Base-by-base conservation (phyloP, 2,113 vertebrate genomes). In the Picathartes gymnocephalus region DNA sequence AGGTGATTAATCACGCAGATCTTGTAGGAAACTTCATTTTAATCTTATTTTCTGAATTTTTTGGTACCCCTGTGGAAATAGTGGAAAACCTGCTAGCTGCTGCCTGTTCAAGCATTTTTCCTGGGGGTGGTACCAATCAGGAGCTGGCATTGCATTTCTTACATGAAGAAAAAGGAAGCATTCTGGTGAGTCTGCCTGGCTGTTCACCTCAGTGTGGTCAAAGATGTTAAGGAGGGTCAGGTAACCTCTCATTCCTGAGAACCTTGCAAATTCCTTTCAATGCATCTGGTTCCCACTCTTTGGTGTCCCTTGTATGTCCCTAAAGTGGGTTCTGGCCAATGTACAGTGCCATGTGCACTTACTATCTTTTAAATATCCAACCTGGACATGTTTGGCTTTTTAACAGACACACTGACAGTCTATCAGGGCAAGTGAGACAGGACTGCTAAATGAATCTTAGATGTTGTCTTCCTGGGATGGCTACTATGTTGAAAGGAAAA, bases 41-140 rank as follows among this genome's bases (percentile, higher is more conserved):
- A 42, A 57, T 53, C 7, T 66, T 81, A 12, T 62, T 72, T 66
- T 61, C 60, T 88, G 48, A 62, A 33, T 92, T 82, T 69, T 94
- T 92, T 92, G 40, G 18, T 77, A 64, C 9, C 7, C 50, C 37
- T 70, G 4, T 57, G 88, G 78, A 95, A 93, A 97, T 27, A 99
- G 99, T 99, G 97, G 98, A 99, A 91, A 98, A 98, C 94, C 98
- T 99, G 80, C 98, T 99, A 97, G 98, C 99, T 84, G 98, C 99
- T 91, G 98, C 99, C 81, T 99, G 99, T 93, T 99, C 99, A 92
- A 99, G 99, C 87, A 98, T 98, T 90, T 97, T 99, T 94, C 98
- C 97, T 80, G 99, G 99, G 37, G 99, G 98, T 68, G 99, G 99
- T 90, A 99, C 99, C 93, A 99, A 99, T 97, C 99, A 99, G 98